Evolutionary conservation across 2,888 invertebrate species (phyloP), one percentile per base, ranked within the genome.

Genomic region (Eledona agricola): DNA sequence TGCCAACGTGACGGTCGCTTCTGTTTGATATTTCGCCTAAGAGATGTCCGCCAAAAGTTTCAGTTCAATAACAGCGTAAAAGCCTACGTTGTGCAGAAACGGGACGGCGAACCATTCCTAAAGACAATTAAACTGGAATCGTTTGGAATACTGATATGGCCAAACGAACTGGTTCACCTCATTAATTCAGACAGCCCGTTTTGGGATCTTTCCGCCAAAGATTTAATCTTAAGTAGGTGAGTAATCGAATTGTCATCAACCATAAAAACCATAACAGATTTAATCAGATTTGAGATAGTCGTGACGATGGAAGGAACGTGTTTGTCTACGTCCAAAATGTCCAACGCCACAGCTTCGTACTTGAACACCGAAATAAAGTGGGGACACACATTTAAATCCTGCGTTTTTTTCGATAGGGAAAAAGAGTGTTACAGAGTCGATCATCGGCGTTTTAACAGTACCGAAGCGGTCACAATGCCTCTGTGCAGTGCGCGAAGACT

Each of bases 401-500:
- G 73, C 51, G 57, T 71, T 55, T 73, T 17, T 70, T 83, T 80
- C 46, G 84, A 85, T 69, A 81, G 80, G 51, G 79, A 81, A 38
- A 69, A 79, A 0, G 80, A 81, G 52, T 75, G 79, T 6, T 87
- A 85, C 69, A 69, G 77, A 1, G 83, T 89, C 1, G 85, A 88
- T 63, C 79, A 81, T 20, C 82, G 83, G 6, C 77, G 82, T 45
- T 81, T 90, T 34, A 81, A 89, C 69, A 79, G 80, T 10, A 85
- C 86, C 0, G 83, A 83, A 59, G 83, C 84, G 62, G 81, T 87
- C 0, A 81, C 83, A 19, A 88, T 93, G 1, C 94, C 95, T 0
- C 77, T 93, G 3, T 94, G 93, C 74, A 93, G 93, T 54, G 91
- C 95, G 4, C 86, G 87, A 63, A 89, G 93, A 69, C 81, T 94